phyloP scores from a whole-genome alignment of 2,113 vertebrate genomes.

The Gobio gobio region DNA sequence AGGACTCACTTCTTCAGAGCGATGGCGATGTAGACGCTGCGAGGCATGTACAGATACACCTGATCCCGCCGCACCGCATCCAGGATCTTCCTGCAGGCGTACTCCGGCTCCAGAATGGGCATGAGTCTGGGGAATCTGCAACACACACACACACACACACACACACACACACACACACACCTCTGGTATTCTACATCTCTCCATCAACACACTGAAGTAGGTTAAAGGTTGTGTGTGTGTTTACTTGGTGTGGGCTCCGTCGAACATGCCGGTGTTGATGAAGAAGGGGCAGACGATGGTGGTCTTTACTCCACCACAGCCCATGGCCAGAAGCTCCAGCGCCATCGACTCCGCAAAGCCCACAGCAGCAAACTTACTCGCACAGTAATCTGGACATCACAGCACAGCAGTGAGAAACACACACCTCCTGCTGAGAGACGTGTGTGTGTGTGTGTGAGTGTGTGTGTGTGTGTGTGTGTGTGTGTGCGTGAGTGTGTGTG shows the following conservation, averaged over 20 bases:
- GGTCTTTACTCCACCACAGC: conserved; percentile 86
- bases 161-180: too few species aligned
- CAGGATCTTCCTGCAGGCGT: conserved; percentile 82
- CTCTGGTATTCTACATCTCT: too few species aligned
- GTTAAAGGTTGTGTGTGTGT: too few species aligned
- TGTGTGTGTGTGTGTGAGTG: background rate
- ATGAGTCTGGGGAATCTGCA: conserved; percentile 78
- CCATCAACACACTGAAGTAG: background rate
- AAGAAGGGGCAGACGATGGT: conserved; percentile 90
- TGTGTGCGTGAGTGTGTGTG: too few species aligned
- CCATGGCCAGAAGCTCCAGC: conserved; percentile 74
- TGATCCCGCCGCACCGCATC: conserved; percentile 57
- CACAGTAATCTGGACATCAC: conserved; percentile 88
- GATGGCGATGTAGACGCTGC: conserved; percentile 35
- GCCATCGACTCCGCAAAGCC: conserved; percentile 90
- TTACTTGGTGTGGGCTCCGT: conserved; percentile 82
- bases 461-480: too few species aligned
- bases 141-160: conserved; percentile 40
- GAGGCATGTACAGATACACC: conserved; percentile 54
- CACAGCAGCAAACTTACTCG: conserved; percentile 92
- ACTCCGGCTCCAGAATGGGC: conserved; percentile 81
- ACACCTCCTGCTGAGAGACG: background rate
- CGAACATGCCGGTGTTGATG: conserved; percentile 95
- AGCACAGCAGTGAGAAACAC: background rate
- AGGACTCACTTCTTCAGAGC: conserved; percentile 52